phyloP scores from a whole-genome alignment of 1,140 invertebrate genomes.

The Cepaea nemoralis region DNA sequence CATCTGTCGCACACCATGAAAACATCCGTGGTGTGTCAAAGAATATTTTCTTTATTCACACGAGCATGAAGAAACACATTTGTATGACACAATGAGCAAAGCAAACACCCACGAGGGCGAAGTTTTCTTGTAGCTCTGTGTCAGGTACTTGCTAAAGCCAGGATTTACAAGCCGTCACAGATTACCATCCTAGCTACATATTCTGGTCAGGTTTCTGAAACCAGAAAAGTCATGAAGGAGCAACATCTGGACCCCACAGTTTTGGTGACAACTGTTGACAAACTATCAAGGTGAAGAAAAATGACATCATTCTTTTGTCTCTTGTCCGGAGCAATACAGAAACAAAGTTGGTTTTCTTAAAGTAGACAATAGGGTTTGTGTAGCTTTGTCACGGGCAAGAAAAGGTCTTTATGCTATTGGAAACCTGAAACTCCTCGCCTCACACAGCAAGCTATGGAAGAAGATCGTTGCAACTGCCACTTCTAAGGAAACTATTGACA shows the following conservation, averaged over 20 bases:
- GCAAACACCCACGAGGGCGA: conserved; percentile 67
- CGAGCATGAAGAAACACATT: conserved; percentile 52
- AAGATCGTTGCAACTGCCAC: conserved; percentile 22
- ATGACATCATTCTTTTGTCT: conserved; percentile 85
- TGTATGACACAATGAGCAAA: conserved; percentile 66
- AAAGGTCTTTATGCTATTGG: conserved; percentile 80
- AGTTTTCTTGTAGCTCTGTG: conserved; percentile 65
- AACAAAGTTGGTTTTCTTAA: conserved; percentile 82
- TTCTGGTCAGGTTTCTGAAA: conserved; percentile 63
- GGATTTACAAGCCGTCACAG: conserved; percentile 62
- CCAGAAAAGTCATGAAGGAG: conserved; percentile 17
- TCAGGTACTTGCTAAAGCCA: conserved; percentile 68
- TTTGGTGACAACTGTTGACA: conserved; percentile 81
- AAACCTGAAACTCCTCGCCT: conserved; percentile 76
- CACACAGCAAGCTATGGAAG: conserved; percentile 37
- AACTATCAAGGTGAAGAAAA: conserved; percentile 83
- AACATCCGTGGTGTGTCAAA: conserved; percentile 63
- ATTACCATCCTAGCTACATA: conserved; percentile 72
- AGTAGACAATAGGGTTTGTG: conserved; percentile 82
- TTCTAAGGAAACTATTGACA: conserved; percentile 15
- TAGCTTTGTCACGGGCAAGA: conserved; percentile 85
- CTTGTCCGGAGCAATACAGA: conserved; percentile 80
- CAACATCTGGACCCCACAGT: conserved; percentile 15
- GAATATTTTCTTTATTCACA: conserved; percentile 71
- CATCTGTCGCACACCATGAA: conserved; percentile 59